Evolutionary conservation across 2,113 vertebrate species (phyloP).

Genomic region (human (Homo sapiens)): GRCh38 chr4:180817501-180818000

Average conservation of each 20-base stretch:
- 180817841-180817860: not conserved
- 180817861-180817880: not conserved
- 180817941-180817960: not conserved
- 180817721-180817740: not conserved
- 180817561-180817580: not conserved
- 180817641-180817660: not conserved
- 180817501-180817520: not conserved
- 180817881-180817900: not conserved
- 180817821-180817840: not conserved
- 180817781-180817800: not conserved
- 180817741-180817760: not conserved
- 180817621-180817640: too few species aligned
- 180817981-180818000: not conserved
- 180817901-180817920: not conserved
- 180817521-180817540: not conserved
- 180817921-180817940: not conserved
- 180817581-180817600: not conserved
- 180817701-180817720: not conserved
- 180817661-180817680: not conserved
- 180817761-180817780: not conserved
- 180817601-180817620: not conserved
- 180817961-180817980: not conserved
- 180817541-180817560: not conserved
- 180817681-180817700: not conserved
- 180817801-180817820: not conserved